Conservation (phyloP, 2,113 vertebrate genomes). For the Colius striatus region DNA sequence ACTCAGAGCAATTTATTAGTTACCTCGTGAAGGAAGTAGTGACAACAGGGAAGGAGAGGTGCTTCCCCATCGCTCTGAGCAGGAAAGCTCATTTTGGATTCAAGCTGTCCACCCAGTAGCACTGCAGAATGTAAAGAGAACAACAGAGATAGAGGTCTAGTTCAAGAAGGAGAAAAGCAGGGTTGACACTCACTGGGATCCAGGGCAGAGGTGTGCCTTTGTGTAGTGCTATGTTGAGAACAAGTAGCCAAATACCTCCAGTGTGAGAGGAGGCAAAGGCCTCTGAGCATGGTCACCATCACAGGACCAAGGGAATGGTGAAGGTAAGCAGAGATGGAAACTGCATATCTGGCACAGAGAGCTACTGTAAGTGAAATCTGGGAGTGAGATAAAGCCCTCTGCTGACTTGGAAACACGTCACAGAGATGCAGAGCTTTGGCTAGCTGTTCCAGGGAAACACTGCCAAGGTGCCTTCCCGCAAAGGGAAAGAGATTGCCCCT, state of each 20-base stretch:
- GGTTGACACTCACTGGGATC: rapidly evolving
- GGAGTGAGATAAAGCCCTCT: not conserved
- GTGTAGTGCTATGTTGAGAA: not conserved
- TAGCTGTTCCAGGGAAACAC: not conserved
- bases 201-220: not conserved
- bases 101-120: rapidly evolving
- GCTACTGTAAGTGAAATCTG: not conserved
- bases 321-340: not conserved
- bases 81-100: not conserved
- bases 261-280: not conserved
- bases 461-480: not conserved
- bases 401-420: not conserved
- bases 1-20: conserved; percentile 42
- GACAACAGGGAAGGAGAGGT: not conserved
- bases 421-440: not conserved
- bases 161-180: not conserved
- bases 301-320: rapidly evolving
- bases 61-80: not conserved
- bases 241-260: not conserved
- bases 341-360: not conserved
- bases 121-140: not conserved
- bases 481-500: not conserved
- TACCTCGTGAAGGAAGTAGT: not conserved
- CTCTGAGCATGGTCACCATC: rapidly evolving
- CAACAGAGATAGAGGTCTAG: not conserved